Percentiles rank a stretch among this genome's conserved stretches.
Conservation (phyloP, 2,888 invertebrate genomes). For the Diadegma fenestrale region DNA sequence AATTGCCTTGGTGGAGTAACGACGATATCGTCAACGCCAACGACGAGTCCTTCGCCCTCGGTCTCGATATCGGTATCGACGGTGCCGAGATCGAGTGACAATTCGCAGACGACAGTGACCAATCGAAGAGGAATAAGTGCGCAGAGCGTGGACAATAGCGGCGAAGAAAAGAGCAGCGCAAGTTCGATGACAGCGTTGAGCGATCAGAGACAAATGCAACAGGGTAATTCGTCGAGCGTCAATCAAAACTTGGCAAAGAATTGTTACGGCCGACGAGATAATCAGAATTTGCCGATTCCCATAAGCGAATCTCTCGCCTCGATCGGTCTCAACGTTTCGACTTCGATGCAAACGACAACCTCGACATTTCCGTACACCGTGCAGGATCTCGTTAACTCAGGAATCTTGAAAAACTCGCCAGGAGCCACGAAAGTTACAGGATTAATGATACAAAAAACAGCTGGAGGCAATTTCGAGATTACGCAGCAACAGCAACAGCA, state of each 20-base stretch:
- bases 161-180: not conserved
- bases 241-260: slow-evolving; percentile 63
- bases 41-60: slow-evolving; percentile 55
- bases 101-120: not conserved
- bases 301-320: slow-evolving; percentile 73
- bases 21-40: slow-evolving; percentile 57
- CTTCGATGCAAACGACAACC: slow-evolving; percentile 70
- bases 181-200: not conserved
- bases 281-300: slow-evolving; percentile 56
- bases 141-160: slow-evolving; percentile 15
- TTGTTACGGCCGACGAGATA: slow-evolving; percentile 57
- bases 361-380: slow-evolving; percentile 75
- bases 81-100: slow-evolving; percentile 33
- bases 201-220: slow-evolving; percentile 37
- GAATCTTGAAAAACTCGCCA: slow-evolving; percentile 71
- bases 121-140: slow-evolving; percentile 16
- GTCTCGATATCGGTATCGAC: slow-evolving; percentile 63
- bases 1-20: slow-evolving; percentile 63
- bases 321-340: slow-evolving; percentile 76
- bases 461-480: slow-evolving; percentile 46
- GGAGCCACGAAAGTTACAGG: slow-evolving; percentile 68
- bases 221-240: slow-evolving; percentile 29
- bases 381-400: slow-evolving; percentile 75
- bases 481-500: slow-evolving; percentile 58
- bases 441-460: slow-evolving; percentile 65